Conservation (phyloP, 2,797 vertebrate genomes). For the Clarias fuscus region DNA sequence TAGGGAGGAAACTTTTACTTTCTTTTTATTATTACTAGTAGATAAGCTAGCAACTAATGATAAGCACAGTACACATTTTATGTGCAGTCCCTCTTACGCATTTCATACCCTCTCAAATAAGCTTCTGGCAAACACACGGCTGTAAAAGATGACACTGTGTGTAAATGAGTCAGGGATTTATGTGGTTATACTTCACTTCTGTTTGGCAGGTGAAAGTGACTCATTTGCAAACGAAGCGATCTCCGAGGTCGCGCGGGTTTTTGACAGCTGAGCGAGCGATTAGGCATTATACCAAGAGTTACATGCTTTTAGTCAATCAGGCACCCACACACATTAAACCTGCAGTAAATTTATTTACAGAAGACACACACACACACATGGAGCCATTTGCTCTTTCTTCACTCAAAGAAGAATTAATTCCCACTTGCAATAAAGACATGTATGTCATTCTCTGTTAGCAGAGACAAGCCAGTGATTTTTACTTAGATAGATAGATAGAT, state of each 20-base stretch:
- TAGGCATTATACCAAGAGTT: slow-evolving; percentile 29
- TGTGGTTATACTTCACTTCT: slow-evolving; percentile 6
- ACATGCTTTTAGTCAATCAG: slow-evolving; percentile 30
- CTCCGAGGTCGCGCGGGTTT: slow-evolving; percentile 25
- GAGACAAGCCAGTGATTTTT: neutral
- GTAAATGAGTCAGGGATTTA: slow-evolving; percentile 25
- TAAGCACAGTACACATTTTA: neutral
- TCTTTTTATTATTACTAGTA: neutral
- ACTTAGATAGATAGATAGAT: neutral
- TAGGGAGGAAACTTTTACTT: slow-evolving; percentile 1
- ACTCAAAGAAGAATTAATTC: slow-evolving; percentile 64
- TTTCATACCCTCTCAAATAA: slow-evolving; percentile 15
- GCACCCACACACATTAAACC: slow-evolving; percentile 29
- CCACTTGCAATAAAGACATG: slow-evolving; percentile 9
- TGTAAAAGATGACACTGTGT: neutral
- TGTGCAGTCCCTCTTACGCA: neutral
- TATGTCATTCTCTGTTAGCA: slow-evolving; percentile 7
- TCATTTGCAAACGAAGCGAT: slow-evolving; percentile 35
- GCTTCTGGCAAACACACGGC: neutral
- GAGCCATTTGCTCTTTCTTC: slow-evolving; percentile 64
- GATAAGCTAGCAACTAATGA: neutral
- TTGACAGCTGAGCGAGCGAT: slow-evolving; percentile 29
- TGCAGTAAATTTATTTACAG: slow-evolving; percentile 29
- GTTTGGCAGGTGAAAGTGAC: slow-evolving; percentile 36
- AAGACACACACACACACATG: slow-evolving; percentile 39